Percentiles rank a stretch among this genome's conserved stretches.
These are phyloP conservation scores for Lophotis ruficrista DNA, from an alignment of 2,113 vertebrate species.

Conservation along the genomic window DNA sequence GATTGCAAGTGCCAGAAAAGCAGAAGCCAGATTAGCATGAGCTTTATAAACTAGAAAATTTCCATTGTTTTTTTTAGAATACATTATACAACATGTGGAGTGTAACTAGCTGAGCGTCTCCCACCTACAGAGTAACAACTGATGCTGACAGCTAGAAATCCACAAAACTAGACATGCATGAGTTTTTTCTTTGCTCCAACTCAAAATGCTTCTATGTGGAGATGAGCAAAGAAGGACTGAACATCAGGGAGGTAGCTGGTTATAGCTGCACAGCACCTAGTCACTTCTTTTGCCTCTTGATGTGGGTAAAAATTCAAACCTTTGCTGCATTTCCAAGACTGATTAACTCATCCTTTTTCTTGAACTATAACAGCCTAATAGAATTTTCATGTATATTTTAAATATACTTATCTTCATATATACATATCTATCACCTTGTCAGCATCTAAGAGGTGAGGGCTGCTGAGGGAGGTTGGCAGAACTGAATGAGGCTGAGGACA, in stretches of 20 bases:
- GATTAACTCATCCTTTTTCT: neutral
- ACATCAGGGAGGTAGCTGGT: neutral
- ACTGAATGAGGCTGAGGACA: neutral
- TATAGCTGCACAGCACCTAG: neutral
- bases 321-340: neutral
- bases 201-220: neutral
- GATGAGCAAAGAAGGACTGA: neutral
- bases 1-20: neutral
- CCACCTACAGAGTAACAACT: neutral
- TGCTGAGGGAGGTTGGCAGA: neutral
- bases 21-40: neutral
- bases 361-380: neutral
- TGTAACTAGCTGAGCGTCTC: neutral
- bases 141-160: slow-evolving; percentile 4
- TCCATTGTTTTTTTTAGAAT: neutral
- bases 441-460: neutral
- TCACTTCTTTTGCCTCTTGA: neutral
- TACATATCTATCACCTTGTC: neutral
- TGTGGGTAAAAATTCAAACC: neutral
- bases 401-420: neutral
- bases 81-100: neutral
- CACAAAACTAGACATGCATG: neutral
- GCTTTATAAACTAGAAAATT: neutral
- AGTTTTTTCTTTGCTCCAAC: neutral
- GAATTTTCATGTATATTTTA: neutral